Conservation (phyloP, 2,888 invertebrate genomes). For the Slavum lentiscoides region DNA sequence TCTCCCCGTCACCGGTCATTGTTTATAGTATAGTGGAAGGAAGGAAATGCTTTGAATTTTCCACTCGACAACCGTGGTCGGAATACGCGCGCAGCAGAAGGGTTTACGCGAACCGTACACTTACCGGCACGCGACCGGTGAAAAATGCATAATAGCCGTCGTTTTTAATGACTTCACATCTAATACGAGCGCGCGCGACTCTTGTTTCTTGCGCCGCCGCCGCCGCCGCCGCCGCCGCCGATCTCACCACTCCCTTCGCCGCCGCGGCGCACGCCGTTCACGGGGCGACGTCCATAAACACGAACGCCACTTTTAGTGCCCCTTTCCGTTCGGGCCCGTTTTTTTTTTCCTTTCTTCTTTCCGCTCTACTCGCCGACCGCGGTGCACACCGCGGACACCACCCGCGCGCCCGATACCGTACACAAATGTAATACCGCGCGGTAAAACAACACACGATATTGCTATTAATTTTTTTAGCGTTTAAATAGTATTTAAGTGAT, state of each 20-base stretch:
- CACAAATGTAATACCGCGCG: constrained; percentile 30
- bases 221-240: too few relatives aligned
- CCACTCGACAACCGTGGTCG: constrained; percentile 2
- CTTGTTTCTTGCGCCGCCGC: constrained; percentile 43
- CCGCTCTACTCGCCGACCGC: neutral
- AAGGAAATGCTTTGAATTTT: constrained; percentile 13
- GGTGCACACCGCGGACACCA: neutral
- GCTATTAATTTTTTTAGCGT: constrained; percentile 41
- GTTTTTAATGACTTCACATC: constrained; percentile 50
- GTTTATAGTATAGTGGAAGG: constrained; percentile 19
- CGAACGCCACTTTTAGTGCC: constrained; percentile 30
- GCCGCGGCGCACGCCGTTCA: too few relatives aligned
- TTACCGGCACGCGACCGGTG: constrained; percentile 49
- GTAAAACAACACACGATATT: constrained; percentile 44
- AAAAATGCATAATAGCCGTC: constrained; percentile 50
- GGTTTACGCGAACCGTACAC: constrained; percentile 33
- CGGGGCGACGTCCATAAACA: constrained; percentile 35
- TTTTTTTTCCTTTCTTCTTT: neutral
- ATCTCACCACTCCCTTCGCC: too few relatives aligned
- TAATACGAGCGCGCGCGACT: neutral
- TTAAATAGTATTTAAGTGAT: constrained; percentile 27
- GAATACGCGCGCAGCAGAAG: neutral
- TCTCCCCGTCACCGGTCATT: neutral
- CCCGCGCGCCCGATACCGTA: too few relatives aligned
- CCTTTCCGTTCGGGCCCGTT: neutral